These are phyloP conservation scores for Agelaius phoeniceus DNA, from an alignment of 2,113 vertebrate genomes.

Conservation along the genomic window DNA sequence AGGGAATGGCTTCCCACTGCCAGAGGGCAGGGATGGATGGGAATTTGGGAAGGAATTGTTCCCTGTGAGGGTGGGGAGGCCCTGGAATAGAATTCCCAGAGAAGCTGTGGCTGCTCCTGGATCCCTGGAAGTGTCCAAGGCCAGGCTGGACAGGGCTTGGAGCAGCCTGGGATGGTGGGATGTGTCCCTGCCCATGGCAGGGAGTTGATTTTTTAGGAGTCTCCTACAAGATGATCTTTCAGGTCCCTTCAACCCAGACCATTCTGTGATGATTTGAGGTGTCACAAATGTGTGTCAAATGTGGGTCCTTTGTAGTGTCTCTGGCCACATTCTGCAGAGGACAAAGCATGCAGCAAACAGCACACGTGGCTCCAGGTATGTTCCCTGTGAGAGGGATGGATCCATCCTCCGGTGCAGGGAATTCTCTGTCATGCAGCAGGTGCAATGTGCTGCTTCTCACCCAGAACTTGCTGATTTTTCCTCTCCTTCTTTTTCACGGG, in stretches of 20 bases:
- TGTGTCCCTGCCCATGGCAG: too few relatives aligned
- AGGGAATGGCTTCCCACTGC: neutral
- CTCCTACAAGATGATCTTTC: neutral
- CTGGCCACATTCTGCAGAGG: neutral
- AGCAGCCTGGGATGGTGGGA: rapidly evolving
- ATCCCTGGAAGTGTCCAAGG: neutral
- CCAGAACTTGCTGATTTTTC: neutral
- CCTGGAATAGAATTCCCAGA: rapidly evolving
- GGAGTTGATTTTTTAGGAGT: neutral
- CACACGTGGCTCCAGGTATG: rapidly evolving
- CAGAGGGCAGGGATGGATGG: neutral
- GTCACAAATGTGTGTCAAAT: neutral
- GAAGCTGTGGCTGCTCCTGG: neutral
- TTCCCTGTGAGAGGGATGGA: rapidly evolving
- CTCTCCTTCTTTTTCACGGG: neutral
- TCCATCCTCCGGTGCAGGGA: neutral
- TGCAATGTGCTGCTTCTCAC: neutral
- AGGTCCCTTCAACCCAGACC: neutral
- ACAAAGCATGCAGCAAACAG: neutral
- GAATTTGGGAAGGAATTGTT: rapidly evolving
- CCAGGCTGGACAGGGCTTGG: rapidly evolving
- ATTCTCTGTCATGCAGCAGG: neutral
- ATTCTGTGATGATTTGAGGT: neutral
- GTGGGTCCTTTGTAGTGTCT: neutral
- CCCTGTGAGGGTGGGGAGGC: rapidly evolving